These are phyloP conservation scores for Isaurus tuberculatus DNA, from an alignment of 92 coral and sea anemone genomes.

Conservation along the genomic window DNA sequence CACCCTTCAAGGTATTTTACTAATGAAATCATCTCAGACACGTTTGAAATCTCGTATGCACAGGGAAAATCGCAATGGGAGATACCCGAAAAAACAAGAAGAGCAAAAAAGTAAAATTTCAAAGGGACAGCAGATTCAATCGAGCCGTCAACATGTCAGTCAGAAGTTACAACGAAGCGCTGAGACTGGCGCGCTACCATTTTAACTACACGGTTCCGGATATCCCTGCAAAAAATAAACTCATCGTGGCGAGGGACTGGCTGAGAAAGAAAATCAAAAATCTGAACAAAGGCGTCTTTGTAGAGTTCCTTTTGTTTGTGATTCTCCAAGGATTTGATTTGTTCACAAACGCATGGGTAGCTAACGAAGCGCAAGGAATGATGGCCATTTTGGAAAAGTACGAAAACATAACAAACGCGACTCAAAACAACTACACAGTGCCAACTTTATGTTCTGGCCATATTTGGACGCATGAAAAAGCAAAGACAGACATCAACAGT, in stretches of 20 bases:
- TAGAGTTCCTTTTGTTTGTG: slow-evolving; percentile 82
- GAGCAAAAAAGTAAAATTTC: slow-evolving; percentile 14
- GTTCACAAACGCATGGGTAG: slow-evolving; percentile 82
- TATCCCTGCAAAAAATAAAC: slow-evolving; percentile 26
- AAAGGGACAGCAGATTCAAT: slow-evolving; percentile 7
- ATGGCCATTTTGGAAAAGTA: slow-evolving; percentile 52
- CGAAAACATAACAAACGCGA: slow-evolving; percentile 63
- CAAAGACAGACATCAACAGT: slow-evolving; percentile 55
- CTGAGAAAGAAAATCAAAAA: slow-evolving; percentile 36
- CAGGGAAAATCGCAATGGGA: slow-evolving; percentile 7
- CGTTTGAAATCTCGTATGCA: neutral
- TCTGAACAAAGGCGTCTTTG: slow-evolving; percentile 79
- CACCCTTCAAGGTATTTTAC: no score
- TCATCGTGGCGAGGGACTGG: slow-evolving; percentile 8
- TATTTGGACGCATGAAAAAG: slow-evolving; percentile 73
- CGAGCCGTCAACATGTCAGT: slow-evolving; percentile 41
- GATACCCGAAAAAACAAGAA: neutral
- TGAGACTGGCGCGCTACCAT: slow-evolving; percentile 31
- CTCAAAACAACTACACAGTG: slow-evolving; percentile 61
- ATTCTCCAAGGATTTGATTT: slow-evolving; percentile 90
- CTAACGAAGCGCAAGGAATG: slow-evolving; percentile 66
- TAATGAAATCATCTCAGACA: no score
- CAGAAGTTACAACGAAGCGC: slow-evolving; percentile 41
- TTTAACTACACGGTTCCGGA: slow-evolving; percentile 48
- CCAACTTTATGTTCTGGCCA: slow-evolving; percentile 73